A percentile compares a stretch with the other conserved stretches of the same genome.
phyloP scores from a whole-genome alignment of 2,797 vertebrate species.

The Sebastes iracundus region DNA sequence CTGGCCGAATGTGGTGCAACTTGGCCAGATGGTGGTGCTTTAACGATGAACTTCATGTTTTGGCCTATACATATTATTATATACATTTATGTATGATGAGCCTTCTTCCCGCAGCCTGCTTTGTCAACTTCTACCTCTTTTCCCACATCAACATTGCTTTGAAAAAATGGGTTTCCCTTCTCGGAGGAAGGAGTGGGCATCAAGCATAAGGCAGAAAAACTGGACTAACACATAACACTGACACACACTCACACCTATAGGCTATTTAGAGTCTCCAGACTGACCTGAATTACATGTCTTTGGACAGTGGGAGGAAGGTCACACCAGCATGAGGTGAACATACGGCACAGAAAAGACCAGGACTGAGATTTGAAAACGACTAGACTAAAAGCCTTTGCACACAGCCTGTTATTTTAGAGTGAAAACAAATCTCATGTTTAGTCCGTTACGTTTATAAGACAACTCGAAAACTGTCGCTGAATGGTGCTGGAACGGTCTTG shows the following conservation, averaged over 20 bases:
- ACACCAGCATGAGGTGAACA: background rate
- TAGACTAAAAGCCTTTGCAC: background rate
- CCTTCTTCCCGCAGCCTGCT: background rate
- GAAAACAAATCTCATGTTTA: background rate
- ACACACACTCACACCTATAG: background rate
- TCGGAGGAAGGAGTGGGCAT: background rate
- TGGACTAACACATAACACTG: background rate
- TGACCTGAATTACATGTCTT: conserved; percentile 34
- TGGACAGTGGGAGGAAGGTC: conserved; percentile 4
- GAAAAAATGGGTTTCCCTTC: background rate
- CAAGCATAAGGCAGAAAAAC: background rate
- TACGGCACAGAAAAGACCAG: background rate
- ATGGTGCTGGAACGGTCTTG: background rate
- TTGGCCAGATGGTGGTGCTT: no score
- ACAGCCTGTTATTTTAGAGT: background rate
- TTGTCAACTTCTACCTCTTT: background rate
- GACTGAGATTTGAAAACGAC: background rate
- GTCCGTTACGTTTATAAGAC: background rate
- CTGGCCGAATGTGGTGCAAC: no score
- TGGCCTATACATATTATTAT: background rate
- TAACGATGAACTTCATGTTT: no score
- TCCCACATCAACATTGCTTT: background rate
- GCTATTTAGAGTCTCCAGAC: conserved; percentile 4
- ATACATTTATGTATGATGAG: background rate
- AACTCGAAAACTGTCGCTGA: background rate